Conservation (phyloP, 2,113 vertebrate species). For the Ictidomys tridecemlineatus region DNA sequence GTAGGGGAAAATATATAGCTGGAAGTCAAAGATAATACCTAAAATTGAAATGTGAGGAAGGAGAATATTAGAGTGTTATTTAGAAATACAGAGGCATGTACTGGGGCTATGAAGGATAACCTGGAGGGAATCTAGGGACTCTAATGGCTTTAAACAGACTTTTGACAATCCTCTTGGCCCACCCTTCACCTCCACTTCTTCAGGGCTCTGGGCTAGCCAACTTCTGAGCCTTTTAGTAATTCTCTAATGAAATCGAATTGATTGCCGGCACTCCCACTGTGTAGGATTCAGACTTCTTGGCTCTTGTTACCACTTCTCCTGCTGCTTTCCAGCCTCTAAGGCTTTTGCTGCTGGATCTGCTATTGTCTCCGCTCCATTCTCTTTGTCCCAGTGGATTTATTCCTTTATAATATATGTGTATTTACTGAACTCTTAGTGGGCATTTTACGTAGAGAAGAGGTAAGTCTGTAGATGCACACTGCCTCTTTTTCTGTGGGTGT, state of each 20-base stretch:
- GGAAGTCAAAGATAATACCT: neutral
- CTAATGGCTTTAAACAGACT: neutral
- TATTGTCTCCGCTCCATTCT: neutral
- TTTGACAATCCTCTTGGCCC: neutral
- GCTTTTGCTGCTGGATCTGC: neutral
- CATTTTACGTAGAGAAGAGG: conserved; percentile 1
- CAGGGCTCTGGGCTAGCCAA: neutral
- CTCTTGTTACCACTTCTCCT: neutral
- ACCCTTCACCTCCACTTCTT: neutral
- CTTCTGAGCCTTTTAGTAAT: conserved; percentile 37
- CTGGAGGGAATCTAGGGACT: neutral
- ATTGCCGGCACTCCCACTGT: neutral
- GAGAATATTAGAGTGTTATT: neutral
- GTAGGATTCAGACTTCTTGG: neutral
- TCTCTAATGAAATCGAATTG: conserved; percentile 52
- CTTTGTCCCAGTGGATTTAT: neutral
- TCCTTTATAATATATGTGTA: neutral
- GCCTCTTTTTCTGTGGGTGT: neutral
- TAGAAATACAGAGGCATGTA: neutral
- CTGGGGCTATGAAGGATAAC: neutral
- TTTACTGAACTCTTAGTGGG: neutral
- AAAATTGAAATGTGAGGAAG: neutral
- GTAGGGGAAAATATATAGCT: neutral
- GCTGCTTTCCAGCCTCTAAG: conserved; percentile 7
- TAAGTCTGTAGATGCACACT: neutral